Evolutionary conservation across 2,113 vertebrate species (phyloP).

Genomic region (Antechinus flavipes): DNA sequence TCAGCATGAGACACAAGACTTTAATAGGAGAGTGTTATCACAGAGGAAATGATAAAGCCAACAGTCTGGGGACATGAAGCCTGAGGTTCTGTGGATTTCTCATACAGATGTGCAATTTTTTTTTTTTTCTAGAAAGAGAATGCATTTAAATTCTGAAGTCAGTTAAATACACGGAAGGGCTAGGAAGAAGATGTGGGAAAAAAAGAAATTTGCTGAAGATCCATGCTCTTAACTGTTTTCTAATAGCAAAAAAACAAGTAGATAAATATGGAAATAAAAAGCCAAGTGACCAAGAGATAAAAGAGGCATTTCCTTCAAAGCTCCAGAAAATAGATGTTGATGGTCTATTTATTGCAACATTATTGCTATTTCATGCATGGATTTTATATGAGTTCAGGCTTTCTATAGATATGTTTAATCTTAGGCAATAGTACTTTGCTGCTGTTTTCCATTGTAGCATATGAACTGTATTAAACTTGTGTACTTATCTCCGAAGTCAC

Average conservation of each 20-base stretch:
- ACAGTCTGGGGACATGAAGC: conserved; percentile 20
- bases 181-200: background rate
- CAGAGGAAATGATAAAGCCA: conserved; percentile 13
- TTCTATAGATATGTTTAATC: conserved; percentile 6
- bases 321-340: background rate
- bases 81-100: conserved; percentile 13
- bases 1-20: conserved; percentile 67
- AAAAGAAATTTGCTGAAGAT: background rate
- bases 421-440: background rate
- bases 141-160: background rate
- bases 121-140: background rate
- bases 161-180: background rate
- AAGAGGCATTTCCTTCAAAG: background rate
- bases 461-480: background rate
- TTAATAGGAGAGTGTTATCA: conserved; percentile 55
- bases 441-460: background rate
- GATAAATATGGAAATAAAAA: background rate
- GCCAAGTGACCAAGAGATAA: background rate
- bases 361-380: conserved; percentile 14
- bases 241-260: background rate
- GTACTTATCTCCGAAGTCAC: background rate
- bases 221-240: background rate
- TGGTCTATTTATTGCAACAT: conserved; percentile 1
- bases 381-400: background rate
- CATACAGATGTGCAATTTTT: background rate